phyloP scores from a whole-genome alignment of 2,113 vertebrate genomes.

The Pterophyllum scalare region DNA sequence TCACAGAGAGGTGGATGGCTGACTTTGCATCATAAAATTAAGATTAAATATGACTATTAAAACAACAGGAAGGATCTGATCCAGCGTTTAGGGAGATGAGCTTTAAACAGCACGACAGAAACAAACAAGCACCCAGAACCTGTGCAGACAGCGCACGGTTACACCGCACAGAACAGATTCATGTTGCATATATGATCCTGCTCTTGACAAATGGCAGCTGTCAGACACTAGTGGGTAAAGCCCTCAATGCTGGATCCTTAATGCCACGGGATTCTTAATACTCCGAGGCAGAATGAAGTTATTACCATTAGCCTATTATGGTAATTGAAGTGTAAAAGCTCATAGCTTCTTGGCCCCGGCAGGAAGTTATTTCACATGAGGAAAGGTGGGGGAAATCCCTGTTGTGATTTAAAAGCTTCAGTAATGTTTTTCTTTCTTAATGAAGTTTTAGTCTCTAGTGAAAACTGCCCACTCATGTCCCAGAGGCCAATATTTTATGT shows the following conservation, averaged over 20 bases:
- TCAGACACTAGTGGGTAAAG: not conserved
- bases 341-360: not conserved
- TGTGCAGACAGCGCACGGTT: accelerated
- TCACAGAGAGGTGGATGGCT: accelerated
- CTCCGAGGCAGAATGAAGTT: not conserved
- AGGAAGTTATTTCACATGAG: accelerated
- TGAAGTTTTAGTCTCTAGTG: not conserved
- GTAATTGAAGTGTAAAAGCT: not conserved
- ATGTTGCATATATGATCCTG: not conserved
- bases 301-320: accelerated
- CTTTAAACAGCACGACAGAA: not conserved
- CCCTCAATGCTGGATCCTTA: not conserved
- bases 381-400: not conserved
- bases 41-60: not conserved
- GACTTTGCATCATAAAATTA: not conserved
- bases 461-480: not conserved
- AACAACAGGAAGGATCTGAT: not conserved
- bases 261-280: not conserved
- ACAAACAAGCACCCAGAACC: not conserved
- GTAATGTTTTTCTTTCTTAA: not conserved
- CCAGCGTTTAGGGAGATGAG: not conserved
- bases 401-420: not conserved
- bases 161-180: not conserved
- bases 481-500: not conserved
- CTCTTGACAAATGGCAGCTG: not conserved